These are phyloP conservation scores for Amblyornis subalaris DNA, from an alignment of 2,113 vertebrate genomes.

Conservation along the genomic window DNA sequence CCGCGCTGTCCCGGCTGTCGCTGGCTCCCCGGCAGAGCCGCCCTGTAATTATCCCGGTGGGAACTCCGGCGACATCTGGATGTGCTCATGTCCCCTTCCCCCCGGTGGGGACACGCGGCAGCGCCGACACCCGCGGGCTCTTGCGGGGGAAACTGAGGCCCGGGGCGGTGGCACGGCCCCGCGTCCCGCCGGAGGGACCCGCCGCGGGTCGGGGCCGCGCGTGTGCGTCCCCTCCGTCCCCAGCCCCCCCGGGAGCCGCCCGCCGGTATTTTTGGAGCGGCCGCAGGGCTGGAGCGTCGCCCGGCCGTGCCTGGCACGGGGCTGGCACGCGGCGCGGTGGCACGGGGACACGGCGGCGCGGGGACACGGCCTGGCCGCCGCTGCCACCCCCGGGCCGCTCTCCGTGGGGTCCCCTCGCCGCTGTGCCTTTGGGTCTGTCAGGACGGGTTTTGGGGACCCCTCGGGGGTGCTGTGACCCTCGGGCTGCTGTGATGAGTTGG, in stretches of 20 bases:
- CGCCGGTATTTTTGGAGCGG: not conserved
- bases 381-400: fast-evolving
- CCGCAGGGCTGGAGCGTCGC: not conserved
- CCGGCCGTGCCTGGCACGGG: slow-evolving; percentile 9
- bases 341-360: not conserved
- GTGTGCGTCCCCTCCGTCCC: not conserved
- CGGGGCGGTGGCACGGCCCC: not conserved
- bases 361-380: fast-evolving
- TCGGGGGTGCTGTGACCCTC: too few species aligned
- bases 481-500: not conserved
- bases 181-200: fast-evolving
- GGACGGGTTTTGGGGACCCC: not conserved
- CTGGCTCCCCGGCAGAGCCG: not conserved
- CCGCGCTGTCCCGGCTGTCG: not conserved
- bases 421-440: not conserved
- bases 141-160: not conserved
- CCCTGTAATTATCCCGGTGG: slow-evolving; percentile 12
- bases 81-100: not conserved
- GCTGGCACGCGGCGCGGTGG: not conserved
- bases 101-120: not conserved
- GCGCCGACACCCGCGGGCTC: not conserved
- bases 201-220: fast-evolving
- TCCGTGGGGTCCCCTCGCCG: not conserved
- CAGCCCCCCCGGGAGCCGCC: fast-evolving
- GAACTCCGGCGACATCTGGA: not conserved